A percentile compares a stretch with the other conserved stretches of the same genome.
Evolutionary conservation across 2,797 vertebrate genomes (phyloP).

Genomic region (Carcharodon carcharias): DNA sequence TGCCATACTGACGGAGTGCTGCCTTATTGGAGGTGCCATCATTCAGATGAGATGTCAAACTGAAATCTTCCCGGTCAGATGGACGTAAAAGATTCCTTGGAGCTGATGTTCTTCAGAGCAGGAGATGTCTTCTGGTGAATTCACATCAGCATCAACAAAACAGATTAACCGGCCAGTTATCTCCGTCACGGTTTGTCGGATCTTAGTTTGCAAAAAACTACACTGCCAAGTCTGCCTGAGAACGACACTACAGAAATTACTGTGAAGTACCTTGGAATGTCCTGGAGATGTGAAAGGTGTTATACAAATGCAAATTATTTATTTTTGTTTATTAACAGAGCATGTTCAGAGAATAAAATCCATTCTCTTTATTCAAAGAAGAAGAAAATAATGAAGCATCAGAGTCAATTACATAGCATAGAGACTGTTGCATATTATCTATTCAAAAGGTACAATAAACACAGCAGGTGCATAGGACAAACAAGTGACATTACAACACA

Average conservation of each 20-base stretch:
- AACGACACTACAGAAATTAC: too few relatives aligned
- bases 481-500: background rate
- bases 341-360: background rate
- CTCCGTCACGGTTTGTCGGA: too few relatives aligned
- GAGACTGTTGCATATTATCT: background rate
- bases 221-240: too few relatives aligned
- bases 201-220: background rate
- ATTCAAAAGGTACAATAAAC: background rate
- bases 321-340: background rate
- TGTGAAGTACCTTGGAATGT: background rate
- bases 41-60: background rate
- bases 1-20: background rate
- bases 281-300: background rate
- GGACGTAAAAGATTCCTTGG: background rate
- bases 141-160: background rate
- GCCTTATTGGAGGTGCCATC: background rate
- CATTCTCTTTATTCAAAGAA: background rate
- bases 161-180: background rate
- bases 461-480: conserved; percentile 11
- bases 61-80: background rate
- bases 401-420: conserved; percentile 17
- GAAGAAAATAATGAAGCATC: background rate
- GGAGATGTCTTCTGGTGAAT: too few relatives aligned
- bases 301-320: background rate
- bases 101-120: background rate